Conservation (phyloP, 1,140 invertebrate genomes). For the Drosophila erecta region DNA sequence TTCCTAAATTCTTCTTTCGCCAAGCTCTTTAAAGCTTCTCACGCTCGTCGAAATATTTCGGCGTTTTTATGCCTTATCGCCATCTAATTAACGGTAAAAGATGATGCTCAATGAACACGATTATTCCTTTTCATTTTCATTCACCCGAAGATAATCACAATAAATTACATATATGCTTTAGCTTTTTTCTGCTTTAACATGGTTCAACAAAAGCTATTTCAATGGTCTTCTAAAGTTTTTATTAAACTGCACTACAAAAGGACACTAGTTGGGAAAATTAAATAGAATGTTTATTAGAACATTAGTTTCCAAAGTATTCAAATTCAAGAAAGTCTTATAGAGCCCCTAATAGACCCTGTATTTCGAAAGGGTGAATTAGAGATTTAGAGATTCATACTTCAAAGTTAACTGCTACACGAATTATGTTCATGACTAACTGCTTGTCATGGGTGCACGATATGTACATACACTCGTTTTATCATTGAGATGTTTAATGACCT, state of each 20-base stretch:
- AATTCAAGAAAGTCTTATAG: too few relatives aligned
- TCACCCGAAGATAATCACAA: slow-evolving; percentile 2
- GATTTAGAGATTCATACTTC: neutral
- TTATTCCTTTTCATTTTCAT: slow-evolving; percentile 18
- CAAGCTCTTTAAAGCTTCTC: slow-evolving; percentile 35
- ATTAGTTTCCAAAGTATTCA: too few relatives aligned
- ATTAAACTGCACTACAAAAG: too few relatives aligned
- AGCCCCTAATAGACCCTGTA: neutral
- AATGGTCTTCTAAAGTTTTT: too few relatives aligned
- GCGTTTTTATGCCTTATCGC: slow-evolving; percentile 13
- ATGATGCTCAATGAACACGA: neutral
- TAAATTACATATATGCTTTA: neutral
- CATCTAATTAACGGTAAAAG: slow-evolving; percentile 31
- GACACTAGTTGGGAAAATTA: too few relatives aligned
- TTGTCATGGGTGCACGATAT: slow-evolving; percentile 14
- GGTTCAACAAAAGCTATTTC: too few relatives aligned
- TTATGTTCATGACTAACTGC: slow-evolving; percentile 9
- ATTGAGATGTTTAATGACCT: slow-evolving; percentile 30
- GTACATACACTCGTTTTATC: neutral
- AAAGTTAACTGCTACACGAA: neutral
- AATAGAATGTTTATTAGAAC: too few relatives aligned
- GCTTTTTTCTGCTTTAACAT: too few relatives aligned
- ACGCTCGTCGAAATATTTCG: slow-evolving; percentile 22
- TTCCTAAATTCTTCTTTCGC: neutral
- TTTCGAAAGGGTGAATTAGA: neutral